Evolutionary conservation across 1,140 invertebrate species (phyloP), one percentile per base, ranked within the genome.

Genomic region (Rhopalosiphum maidis): DNA sequence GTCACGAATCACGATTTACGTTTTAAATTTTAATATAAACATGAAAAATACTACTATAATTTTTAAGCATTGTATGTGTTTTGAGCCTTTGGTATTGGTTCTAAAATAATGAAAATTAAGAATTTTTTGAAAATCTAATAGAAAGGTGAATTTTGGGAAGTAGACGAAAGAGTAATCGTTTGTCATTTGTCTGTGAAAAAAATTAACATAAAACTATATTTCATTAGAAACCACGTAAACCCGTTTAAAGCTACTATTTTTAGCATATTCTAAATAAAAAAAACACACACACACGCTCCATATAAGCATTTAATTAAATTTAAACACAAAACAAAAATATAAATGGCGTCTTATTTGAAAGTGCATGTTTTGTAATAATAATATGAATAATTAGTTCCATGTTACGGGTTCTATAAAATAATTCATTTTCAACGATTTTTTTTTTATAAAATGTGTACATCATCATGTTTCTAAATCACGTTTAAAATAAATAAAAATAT

Each of bases 201-300:
- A 89, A 37, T 89, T 54, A 37, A 51, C n/a, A 51, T 23, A 23
- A 37, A 54, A 54, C 30, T n/a, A 54, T 89, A 54, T 37, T 54
- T 88, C n/a, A 51, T 51, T 48, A 48, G 22, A 48, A 21, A 37
- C 21, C n/a, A 25, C 87, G 35, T 22, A 55, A 41, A 55, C 51
- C 23, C 4, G 88, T 89, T 89, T 55, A 89, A 55, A 89, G 35
- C 23, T 11, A 23, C 23, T 89, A 55, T 89, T 89, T 89, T 55
- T 55, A 37, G 51, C 48, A 87, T n/a, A 48, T 87, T 2, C 30
- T 83, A 77, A 83, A 37, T 83, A 83, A 83, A 48, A 87, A 87
- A 87, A 87, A n/a, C 15, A n/a, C 9, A 37, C 48, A 35, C 3
- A 35, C 18, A 35, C 87, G 4, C 22, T 89, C 43, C 85, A 87